Evolutionary conservation across 2,113 vertebrate genomes (phyloP).

Genomic region (Gnathochromis pfefferi): DNA sequence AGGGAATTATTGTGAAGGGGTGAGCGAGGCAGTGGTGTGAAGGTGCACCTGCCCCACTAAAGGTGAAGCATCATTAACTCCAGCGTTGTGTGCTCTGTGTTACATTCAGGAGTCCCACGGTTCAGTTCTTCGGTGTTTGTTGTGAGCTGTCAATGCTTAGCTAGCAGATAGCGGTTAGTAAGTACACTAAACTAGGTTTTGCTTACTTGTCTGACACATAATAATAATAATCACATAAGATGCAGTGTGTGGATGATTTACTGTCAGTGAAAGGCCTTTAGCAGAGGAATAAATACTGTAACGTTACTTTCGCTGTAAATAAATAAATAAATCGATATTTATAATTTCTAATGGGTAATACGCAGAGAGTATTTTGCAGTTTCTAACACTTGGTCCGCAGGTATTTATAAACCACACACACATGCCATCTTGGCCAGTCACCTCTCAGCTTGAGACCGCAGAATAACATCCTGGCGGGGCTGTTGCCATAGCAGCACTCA

Average conservation of each 20-base stretch:
- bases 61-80: background rate
- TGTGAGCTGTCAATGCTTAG: background rate
- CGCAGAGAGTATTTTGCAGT: background rate
- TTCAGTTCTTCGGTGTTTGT: background rate
- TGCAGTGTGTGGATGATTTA: background rate
- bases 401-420: background rate
- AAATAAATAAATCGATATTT: background rate
- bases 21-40: background rate
- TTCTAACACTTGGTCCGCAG: background rate
- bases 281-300: background rate
- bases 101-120: background rate
- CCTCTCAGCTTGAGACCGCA: background rate
- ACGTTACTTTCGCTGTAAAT: background rate
- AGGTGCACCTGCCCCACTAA: background rate
- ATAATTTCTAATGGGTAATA: background rate
- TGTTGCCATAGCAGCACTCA: conserved; percentile 11
- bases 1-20: background rate
- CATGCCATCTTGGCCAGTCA: background rate
- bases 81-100: background rate
- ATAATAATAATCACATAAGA: background rate
- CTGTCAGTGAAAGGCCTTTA: background rate
- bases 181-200: background rate
- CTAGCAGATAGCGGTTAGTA: background rate
- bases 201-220: background rate
- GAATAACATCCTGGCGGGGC: background rate